phyloP scores from a whole-genome alignment of 2,888 invertebrate genomes.

The Chrysodeixis includens region DNA sequence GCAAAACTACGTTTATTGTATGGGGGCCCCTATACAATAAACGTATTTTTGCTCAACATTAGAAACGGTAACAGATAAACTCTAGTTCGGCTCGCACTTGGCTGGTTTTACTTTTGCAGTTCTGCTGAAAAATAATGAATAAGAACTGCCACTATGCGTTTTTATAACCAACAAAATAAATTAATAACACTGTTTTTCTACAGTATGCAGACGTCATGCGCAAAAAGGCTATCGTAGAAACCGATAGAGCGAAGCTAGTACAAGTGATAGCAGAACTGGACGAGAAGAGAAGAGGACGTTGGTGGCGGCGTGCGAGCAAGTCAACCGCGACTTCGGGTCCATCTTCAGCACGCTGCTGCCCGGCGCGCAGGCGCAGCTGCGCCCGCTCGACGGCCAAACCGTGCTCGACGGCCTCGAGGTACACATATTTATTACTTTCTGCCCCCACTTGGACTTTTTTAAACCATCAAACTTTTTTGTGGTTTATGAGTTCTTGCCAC shows the following conservation, averaged over 20 bases:
- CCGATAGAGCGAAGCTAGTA: slow-evolving; percentile 92
- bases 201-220: slow-evolving; percentile 92
- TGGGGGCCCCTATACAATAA: too few species aligned
- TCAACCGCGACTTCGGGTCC: slow-evolving; percentile 97
- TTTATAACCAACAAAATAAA: too few species aligned
- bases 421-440: slow-evolving; percentile 29
- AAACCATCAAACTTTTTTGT: too few species aligned
- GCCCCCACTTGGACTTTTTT: not conserved
- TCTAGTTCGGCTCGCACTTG: too few species aligned
- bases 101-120: too few species aligned
- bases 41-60: too few species aligned
- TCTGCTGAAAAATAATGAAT: too few species aligned
- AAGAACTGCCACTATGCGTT: too few species aligned
- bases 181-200: too few species aligned
- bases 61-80: too few species aligned
- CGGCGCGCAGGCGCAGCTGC: slow-evolving; percentile 96
- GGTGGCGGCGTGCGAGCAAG: slow-evolving; percentile 94
- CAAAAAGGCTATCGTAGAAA: slow-evolving; percentile 92
- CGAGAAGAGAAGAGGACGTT: slow-evolving; percentile 95
- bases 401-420: slow-evolving; percentile 97
- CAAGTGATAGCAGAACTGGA: slow-evolving; percentile 96
- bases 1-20: too few species aligned
- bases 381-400: slow-evolving; percentile 92
- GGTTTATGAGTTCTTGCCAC: too few species aligned
- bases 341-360: slow-evolving; percentile 97